Evolutionary conservation across 2,113 vertebrate genomes (phyloP), one percentile per base, ranked within the genome.

Genomic region (Cyanoliseus patagonus): DNA sequence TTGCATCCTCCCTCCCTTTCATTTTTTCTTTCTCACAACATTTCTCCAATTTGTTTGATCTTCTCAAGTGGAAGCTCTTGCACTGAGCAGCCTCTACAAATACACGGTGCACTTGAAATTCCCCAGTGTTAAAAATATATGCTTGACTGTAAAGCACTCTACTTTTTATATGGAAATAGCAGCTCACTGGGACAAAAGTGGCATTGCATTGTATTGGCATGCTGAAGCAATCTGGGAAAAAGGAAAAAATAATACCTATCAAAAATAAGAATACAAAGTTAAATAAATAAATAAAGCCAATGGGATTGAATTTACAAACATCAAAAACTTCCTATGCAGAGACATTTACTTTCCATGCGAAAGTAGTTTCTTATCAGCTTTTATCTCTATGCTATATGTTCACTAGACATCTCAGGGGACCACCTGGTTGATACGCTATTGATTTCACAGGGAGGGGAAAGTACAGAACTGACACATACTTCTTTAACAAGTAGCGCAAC

Each of bases 81-180:
- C 94, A 82, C 73, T 42, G 83, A 96, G 91, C 86, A 86, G 77
- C 88, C 92, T 94, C 88, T 95, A 89, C 94, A 97, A 93, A 96
- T 52, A 90, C 88, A 87, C 1, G 2, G 68, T 68, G 73, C 83
- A 44, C 82, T 78, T 94, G 92, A 94, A 95, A 96, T 93, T 96
- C 96, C 90, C 92, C 46, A 53, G 92, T 84, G 88, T 94, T 93
- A 95, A 96, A 96, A 96, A 92, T 95, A 95, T 92, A 95, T 82
- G 88, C 88, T 93, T 93, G 94, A 93, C 95, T 90, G 74, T 95
- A 96, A 96, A 97, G 89, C 57, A 89, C 91, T 93, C 91, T 79
- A 91, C 92, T 95, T 97, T 95, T 96, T 92, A 96, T 88, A 96
- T 84, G 92, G 90, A 96, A 97, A 97, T 97, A 92, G 77, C 88